Conservation (phyloP, 1,140 invertebrate species). For the Drosophila sp. region DNA sequence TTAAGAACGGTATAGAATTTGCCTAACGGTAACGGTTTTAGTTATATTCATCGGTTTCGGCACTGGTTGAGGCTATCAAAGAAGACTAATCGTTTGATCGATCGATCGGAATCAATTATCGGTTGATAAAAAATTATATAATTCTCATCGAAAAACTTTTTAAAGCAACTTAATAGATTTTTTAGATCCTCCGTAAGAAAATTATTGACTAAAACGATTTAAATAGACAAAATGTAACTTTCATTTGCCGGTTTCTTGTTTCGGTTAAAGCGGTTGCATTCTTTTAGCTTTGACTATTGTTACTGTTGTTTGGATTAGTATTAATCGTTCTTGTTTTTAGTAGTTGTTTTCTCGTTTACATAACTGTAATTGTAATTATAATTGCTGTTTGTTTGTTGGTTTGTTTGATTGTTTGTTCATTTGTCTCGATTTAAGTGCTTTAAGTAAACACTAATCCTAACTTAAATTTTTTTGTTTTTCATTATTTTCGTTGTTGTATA, state of each 20-base stretch:
- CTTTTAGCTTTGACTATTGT: slow-evolving; percentile 19
- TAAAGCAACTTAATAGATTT: too few species aligned
- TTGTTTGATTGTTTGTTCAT: slow-evolving; percentile 36
- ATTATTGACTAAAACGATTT: too few species aligned
- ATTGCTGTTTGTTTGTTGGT: slow-evolving; percentile 33
- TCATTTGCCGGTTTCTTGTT: neutral
- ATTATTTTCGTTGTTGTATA: neutral
- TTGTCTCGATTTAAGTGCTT: slow-evolving; percentile 4
- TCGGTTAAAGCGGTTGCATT: slow-evolving; percentile 3
- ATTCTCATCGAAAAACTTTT: too few species aligned
- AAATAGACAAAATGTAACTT: too few species aligned
- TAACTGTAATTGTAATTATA: slow-evolving; percentile 50
- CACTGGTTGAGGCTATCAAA: neutral
- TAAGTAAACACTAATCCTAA: slow-evolving; percentile 1
- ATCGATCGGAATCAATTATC: too few species aligned
- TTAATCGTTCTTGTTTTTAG: slow-evolving; percentile 44
- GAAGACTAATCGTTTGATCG: too few species aligned
- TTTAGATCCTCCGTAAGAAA: too few species aligned
- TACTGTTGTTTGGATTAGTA: slow-evolving; percentile 37
- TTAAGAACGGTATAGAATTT: neutral
- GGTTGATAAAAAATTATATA: too few species aligned
- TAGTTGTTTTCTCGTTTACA: slow-evolving; percentile 36
- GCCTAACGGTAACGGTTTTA: too few species aligned
- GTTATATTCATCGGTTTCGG: too few species aligned
- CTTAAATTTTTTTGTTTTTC: neutral